Evolutionary conservation across 2,797 vertebrate genomes (phyloP).

Genomic region (Nothura maculosa): DNA sequence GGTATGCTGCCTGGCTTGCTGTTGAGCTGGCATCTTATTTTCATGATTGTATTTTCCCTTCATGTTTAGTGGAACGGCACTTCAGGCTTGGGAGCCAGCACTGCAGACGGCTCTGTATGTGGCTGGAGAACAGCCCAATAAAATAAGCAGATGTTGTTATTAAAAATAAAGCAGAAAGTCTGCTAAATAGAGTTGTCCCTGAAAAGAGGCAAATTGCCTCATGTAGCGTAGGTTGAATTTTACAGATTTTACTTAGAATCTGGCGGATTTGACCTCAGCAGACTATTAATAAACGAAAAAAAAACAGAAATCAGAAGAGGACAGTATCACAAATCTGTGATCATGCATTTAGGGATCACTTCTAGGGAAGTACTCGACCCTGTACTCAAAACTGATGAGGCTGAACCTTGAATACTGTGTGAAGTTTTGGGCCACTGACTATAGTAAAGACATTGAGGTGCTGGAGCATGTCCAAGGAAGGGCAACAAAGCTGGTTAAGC

Average conservation of each 20-base stretch:
- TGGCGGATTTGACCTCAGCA: not conserved
- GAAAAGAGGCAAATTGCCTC: not conserved
- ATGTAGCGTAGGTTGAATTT: not conserved
- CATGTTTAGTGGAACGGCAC: not conserved
- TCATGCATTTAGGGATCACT: too few species aligned
- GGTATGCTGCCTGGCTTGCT: not conserved
- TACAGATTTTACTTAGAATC: not conserved
- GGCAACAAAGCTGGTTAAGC: too few species aligned
- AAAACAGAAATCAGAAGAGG: not conserved
- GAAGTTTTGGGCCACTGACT: too few species aligned
- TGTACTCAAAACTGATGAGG: too few species aligned
- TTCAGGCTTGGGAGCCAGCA: rapidly evolving
- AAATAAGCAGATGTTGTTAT: constrained; percentile 17
- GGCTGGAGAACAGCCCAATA: not conserved
- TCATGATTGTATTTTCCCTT: not conserved
- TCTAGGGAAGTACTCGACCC: too few species aligned
- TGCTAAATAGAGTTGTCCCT: not conserved
- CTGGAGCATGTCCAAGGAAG: too few species aligned
- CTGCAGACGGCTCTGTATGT: not conserved
- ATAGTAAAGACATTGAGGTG: too few species aligned
- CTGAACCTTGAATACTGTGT: too few species aligned
- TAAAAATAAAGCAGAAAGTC: not conserved
- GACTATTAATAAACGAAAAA: not conserved
- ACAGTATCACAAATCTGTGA: not conserved
- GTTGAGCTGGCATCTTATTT: not conserved